These are phyloP conservation scores for Stegastes partitus DNA, from an alignment of 2,113 vertebrate species.

Conservation along the genomic window DNA sequence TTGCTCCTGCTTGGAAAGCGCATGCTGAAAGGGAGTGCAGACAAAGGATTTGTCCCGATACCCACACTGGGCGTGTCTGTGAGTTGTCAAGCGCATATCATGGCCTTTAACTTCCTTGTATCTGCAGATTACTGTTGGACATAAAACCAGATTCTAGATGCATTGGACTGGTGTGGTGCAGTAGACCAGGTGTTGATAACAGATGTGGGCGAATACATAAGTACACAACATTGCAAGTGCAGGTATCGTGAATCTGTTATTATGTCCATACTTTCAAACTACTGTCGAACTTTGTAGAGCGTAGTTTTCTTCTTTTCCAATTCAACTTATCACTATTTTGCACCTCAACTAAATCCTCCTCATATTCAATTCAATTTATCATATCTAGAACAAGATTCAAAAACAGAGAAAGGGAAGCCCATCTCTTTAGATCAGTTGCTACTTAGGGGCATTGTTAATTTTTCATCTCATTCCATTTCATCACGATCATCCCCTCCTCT, in stretches of 20 bases:
- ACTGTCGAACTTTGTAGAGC: no score
- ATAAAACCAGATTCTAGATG: not conserved
- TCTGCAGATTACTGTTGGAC: constrained; percentile 2
- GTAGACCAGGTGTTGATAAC: not conserved
- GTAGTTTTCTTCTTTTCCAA: no score
- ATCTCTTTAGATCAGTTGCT: constrained; percentile 60
- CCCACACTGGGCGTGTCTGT: not conserved
- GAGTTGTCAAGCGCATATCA: not conserved
- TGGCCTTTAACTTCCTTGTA: constrained; percentile 2
- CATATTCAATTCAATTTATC: constrained; percentile 25
- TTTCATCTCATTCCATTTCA: constrained; percentile 53
- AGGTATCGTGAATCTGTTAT: not conserved
- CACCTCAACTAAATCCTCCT: not conserved
- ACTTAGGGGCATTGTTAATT: constrained; percentile 37
- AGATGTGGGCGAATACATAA: not conserved
- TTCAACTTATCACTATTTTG: no score
- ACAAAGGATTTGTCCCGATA: not conserved
- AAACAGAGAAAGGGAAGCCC: not conserved
- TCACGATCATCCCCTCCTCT: constrained; percentile 33
- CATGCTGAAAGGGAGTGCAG: constrained; percentile 2
- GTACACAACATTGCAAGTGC: not conserved
- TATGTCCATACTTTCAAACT: no score
- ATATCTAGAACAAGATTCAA: constrained; percentile 20
- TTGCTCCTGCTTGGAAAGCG: constrained; percentile 35
- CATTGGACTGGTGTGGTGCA: not conserved